A percentile compares a stretch with the other conserved stretches of the same genome.
Conservation (phyloP, 2,113 vertebrate species). For the Paradisaea rubra region DNA sequence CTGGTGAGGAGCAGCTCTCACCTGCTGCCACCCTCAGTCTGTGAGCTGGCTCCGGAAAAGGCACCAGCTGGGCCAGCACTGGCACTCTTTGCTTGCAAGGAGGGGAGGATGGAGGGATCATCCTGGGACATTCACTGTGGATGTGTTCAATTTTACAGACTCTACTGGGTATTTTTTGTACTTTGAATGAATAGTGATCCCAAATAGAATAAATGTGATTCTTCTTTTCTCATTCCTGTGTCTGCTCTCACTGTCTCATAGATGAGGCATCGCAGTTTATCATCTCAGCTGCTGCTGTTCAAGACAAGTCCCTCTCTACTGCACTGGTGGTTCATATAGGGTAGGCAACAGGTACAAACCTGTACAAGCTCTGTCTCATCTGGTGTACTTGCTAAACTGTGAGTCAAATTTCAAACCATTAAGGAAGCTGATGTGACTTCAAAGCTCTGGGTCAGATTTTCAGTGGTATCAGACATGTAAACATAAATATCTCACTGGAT, state of each 20-base stretch:
- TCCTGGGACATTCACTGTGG: background rate
- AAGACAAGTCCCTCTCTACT: background rate
- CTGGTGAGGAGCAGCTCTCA: background rate
- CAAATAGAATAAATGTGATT: background rate
- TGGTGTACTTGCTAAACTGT: background rate
- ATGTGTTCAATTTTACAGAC: background rate
- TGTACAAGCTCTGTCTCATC: background rate
- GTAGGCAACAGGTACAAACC: background rate
- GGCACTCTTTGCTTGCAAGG: fast-evolving
- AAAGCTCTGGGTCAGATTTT: background rate
- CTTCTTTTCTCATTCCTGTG: background rate
- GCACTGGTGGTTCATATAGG: background rate
- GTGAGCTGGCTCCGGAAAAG: background rate
- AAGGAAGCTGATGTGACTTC: background rate
- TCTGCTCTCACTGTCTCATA: background rate
- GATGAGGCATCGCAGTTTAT: background rate
- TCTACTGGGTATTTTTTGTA: background rate
- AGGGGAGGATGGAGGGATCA: background rate
- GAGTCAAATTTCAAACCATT: background rate
- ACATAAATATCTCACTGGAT: background rate
- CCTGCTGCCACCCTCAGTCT: fast-evolving
- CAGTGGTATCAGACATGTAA: background rate
- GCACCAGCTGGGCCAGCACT: background rate
- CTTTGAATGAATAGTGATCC: background rate
- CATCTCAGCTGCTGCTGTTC: background rate